Conservation (phyloP, 2,888 invertebrate genomes). For the Eupithecia dodoneata region DNA sequence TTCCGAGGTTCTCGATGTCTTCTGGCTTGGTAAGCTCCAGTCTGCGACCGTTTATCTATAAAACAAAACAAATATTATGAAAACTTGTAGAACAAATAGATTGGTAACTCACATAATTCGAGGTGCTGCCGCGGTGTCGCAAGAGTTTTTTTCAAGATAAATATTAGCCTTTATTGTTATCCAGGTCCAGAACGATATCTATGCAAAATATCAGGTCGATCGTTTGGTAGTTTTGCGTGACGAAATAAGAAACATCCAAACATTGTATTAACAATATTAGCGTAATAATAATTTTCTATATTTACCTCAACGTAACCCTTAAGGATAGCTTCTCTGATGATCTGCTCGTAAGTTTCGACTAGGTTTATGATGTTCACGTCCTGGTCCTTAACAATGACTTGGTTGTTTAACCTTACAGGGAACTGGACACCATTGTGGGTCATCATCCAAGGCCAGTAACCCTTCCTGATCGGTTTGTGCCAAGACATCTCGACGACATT, state of each 20-base stretch:
- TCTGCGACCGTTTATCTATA: slow-evolving; percentile 69
- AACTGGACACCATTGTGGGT: slow-evolving; percentile 83
- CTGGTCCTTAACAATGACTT: slow-evolving; percentile 60
- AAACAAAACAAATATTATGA: slow-evolving; percentile 18
- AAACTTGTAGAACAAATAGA: neutral
- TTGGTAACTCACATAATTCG: neutral
- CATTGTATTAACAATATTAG: neutral
- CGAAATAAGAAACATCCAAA: neutral
- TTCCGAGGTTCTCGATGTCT: slow-evolving; percentile 83
- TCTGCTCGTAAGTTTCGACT: slow-evolving; percentile 75
- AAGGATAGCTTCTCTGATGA: slow-evolving; percentile 84
- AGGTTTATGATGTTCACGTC: slow-evolving; percentile 61
- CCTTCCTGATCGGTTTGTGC: slow-evolving; percentile 71
- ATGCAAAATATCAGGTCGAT: neutral
- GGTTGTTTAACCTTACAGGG: slow-evolving; percentile 79
- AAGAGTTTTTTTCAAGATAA: neutral
- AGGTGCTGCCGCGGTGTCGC: neutral
- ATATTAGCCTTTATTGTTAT: neutral
- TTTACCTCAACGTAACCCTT: slow-evolving; percentile 78
- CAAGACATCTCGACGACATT: slow-evolving; percentile 73
- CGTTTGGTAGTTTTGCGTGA: too few species aligned
- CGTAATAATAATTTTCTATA: neutral
- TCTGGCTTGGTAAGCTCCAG: slow-evolving; percentile 70
- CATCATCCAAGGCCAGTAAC: slow-evolving; percentile 84
- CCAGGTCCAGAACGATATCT: neutral